Conservation (phyloP, 2,888 invertebrate genomes). For the Epinotia brunnichana region DNA sequence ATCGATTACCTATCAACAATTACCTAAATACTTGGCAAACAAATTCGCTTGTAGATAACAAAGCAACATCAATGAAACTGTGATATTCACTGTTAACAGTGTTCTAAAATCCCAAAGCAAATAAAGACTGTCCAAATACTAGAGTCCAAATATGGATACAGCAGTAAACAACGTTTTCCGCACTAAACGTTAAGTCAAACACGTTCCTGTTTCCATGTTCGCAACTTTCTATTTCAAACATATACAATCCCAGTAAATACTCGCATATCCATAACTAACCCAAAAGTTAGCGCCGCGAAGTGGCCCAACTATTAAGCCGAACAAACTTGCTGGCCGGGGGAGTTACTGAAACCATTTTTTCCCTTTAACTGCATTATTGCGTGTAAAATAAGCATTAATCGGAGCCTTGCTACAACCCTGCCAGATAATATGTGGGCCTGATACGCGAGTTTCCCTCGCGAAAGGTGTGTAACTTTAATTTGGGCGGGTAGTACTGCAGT, state of each 20-base stretch:
- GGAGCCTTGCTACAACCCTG: conserved; percentile 46
- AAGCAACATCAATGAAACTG: too few species aligned
- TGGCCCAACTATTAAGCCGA: conserved; percentile 44
- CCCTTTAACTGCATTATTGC: conserved; percentile 69
- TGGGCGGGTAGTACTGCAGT: conserved; percentile 61
- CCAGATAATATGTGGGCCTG: conserved; percentile 31
- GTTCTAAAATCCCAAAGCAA: neutral
- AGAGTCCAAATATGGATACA: neutral
- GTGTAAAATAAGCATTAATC: conserved; percentile 72
- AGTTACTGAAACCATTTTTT: conserved; percentile 49
- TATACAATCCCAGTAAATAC: neutral
- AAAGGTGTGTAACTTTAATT: conserved; percentile 29
- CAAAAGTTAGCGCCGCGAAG: conserved; percentile 38
- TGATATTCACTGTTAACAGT: neutral
- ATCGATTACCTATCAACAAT: too few species aligned
- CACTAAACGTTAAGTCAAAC: neutral
- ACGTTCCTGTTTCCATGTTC: neutral
- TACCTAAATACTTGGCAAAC: too few species aligned
- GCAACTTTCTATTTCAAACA: neutral
- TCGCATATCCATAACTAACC: conserved; percentile 17
- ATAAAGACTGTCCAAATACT: neutral
- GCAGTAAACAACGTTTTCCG: neutral
- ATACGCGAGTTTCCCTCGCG: conserved; percentile 5
- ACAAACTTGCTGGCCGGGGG: conserved; percentile 39
- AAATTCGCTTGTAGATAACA: too few species aligned